Evolutionary conservation across 1,140 invertebrate species (phyloP).

Genomic region (Hyles euphorbiae): DNA sequence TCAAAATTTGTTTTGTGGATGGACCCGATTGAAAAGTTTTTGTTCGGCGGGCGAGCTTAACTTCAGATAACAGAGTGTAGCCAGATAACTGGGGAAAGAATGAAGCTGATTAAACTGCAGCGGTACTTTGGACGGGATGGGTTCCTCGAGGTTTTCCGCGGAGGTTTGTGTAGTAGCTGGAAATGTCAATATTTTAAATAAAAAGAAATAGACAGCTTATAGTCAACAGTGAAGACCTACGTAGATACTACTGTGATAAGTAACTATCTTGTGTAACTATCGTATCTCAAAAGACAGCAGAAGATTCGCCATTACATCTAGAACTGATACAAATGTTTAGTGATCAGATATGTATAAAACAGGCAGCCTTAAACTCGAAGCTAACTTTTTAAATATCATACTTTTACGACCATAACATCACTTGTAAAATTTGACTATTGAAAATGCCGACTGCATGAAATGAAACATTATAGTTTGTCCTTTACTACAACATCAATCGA

Average conservation of each 20-base stretch:
- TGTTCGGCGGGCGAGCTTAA: conserved; percentile 19
- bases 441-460: too few relatives aligned
- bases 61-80: conserved; percentile 23
- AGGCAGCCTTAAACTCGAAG: too few relatives aligned
- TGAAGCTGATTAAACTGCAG: conserved; percentile 36
- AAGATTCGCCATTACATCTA: too few relatives aligned
- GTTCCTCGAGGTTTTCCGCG: conserved; percentile 18
- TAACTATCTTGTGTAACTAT: too few relatives aligned
- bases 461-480: too few relatives aligned
- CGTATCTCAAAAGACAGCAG: too few relatives aligned
- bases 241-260: neutral
- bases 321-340: too few relatives aligned
- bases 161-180: neutral
- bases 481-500: too few relatives aligned
- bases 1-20: neutral
- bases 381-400: too few relatives aligned
- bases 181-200: neutral
- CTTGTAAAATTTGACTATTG: too few relatives aligned
- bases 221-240: conserved; percentile 1
- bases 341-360: too few relatives aligned
- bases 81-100: conserved; percentile 29
- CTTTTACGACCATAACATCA: too few relatives aligned
- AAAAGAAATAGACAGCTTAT: neutral
- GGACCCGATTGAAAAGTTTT: conserved; percentile 39
- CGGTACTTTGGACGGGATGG: conserved; percentile 13